Evolutionary conservation across 2,113 vertebrate species (phyloP), one percentile per base, ranked within the genome.

Genomic region (Oceanites oceanicus): DNA sequence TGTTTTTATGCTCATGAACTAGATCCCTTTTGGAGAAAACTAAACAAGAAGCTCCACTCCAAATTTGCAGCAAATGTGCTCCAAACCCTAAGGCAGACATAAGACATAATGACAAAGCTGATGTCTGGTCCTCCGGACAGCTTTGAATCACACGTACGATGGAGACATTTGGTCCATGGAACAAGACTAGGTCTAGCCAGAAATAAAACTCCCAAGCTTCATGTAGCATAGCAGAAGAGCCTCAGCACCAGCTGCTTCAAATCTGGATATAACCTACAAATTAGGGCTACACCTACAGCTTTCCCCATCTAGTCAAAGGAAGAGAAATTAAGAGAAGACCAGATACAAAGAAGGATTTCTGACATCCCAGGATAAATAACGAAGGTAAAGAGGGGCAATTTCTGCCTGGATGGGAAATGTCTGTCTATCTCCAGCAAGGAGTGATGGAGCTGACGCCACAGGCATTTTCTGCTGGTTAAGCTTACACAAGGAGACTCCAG

Each of bases 31-130:
- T 2, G 15, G 75, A 90, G 49, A 78, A 97, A 89, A 94, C 86
- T 59, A 96, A 96, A 87, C 29, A 36, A 94, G 59, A 89, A 80
- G 19, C 45, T 83, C 32, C 42, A 42, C 49, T 68, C 86, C 81
- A 95, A 86, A 92, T 72, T 50, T 66, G 72, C 67, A 87, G 68
- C 45, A 89, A 92, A 91, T 52, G 20, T 63, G 23, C 76, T 94
- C 70, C 76, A 92, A 85, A 81, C 49, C 56, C 65, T 63, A 63
- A 74, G 76, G 80, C 56, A 67, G 56, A 74, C 55, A 17, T 20
- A 47, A 70, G 63, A 38, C 38, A 55, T 52, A 63, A 89, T 42
- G 56, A 55, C 59, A 47, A 67, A 70, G 29, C 2, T 55, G 79
- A 73, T 34, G 38, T 59, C 59, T 92, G 63, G 23, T 44, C 59